These are phyloP conservation scores for Sebastiscus albofasciatus DNA, from an alignment of 2,797 vertebrate genomes.

Conservation along the genomic window DNA sequence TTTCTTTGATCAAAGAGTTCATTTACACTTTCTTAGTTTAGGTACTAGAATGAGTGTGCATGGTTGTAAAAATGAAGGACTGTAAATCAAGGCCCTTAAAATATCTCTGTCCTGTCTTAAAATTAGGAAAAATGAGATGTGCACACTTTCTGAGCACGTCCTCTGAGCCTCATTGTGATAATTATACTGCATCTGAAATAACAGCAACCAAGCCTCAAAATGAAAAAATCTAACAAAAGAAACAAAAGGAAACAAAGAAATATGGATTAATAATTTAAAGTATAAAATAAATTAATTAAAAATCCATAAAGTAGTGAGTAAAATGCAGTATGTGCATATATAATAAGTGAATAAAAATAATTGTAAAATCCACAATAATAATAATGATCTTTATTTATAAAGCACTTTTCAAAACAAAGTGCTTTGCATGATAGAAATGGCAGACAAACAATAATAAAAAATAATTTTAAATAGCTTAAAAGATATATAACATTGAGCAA, in stretches of 20 bases:
- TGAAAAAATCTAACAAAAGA: background rate
- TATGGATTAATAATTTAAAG: background rate
- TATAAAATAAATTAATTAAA: background rate
- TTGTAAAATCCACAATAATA: background rate
- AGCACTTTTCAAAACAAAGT: too few relatives aligned
- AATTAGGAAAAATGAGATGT: background rate
- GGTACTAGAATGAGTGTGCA: conserved; percentile 12
- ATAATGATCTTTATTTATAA: too few relatives aligned
- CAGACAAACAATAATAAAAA: too few relatives aligned
- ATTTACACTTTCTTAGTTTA: conserved; percentile 57
- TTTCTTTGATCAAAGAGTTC: conserved; percentile 73
- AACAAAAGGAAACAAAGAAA: background rate
- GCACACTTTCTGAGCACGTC: background rate
- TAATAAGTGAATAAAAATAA: background rate
- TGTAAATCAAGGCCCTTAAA: conserved; percentile 12
- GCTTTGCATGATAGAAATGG: too few relatives aligned
- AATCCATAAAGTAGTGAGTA: background rate
- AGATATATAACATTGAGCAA: background rate
- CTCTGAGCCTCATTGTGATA: background rate
- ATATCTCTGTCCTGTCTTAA: background rate
- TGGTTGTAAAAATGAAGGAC: conserved; percentile 4
- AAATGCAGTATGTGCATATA: background rate
- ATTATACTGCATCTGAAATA: background rate
- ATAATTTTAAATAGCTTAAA: background rate
- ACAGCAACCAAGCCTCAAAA: background rate